Evolutionary conservation across 2,888 invertebrate genomes (phyloP), one percentile per base, ranked within the genome.

Genomic region (Cantharis nigra): DNA sequence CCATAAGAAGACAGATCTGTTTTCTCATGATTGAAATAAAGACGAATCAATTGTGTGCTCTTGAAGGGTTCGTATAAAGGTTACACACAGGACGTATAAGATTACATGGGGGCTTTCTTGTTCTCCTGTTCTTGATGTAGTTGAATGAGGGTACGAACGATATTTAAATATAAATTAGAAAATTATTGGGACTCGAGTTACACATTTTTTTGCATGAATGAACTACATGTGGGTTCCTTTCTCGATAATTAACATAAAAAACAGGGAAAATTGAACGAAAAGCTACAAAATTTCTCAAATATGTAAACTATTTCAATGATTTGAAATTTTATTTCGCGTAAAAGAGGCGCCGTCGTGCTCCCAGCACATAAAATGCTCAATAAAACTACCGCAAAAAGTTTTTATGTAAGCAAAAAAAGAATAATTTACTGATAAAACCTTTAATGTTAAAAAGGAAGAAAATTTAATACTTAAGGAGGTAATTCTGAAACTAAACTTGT

Each of bases 31-130:
- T 79, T 76, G 74, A 72, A 78, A 81, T 81, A 80, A 81, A 80
- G 78, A 79, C 80, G 81, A 75, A 78, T 74, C 80, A 75, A 81
- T 81, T 81, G 80, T 81, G 75, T 80, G 73, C 72, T 65, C 69
- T 69, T 78, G 78, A 81, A 83, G 82, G 81, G 82, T 82, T 81
- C 79, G 70, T 67, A 26, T 79, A 83, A 83, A 83, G 83, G 83
- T 83, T 82, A 83, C 78, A 75, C 78, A 70, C 76, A 76, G 79
- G 79, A 79, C 77, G 78, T 82, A 82, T 82, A 80, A 80, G 79
- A 81, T 82, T 82, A 82, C 82, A 81, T 82, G 75, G 74, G 81
- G 80, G 82, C 78, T 76, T 79, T 78, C 71, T 72, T 74, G 63
- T 72, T 71, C 71, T 69, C 76, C 79, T 74, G 77, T 80, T 80